phyloP scores from a whole-genome alignment of 2,113 vertebrate species.

The Arenaria interpres region DNA sequence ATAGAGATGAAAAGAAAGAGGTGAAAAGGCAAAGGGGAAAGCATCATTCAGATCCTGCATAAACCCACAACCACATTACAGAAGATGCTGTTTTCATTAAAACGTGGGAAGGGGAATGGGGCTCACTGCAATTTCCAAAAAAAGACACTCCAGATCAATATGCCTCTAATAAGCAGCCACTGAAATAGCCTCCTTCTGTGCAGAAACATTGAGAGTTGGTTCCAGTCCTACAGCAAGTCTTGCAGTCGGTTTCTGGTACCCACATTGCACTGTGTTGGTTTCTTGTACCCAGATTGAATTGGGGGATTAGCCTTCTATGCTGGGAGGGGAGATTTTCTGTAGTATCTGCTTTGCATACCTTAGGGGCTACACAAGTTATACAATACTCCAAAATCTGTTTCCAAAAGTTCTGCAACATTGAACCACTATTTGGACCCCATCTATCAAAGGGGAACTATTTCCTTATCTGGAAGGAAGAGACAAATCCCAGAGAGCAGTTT shows the following conservation, averaged over 20 bases:
- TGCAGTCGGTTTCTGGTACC: neutral
- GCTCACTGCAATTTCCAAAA: neutral
- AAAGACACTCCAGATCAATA: neutral
- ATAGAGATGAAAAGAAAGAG: conserved; percentile 29
- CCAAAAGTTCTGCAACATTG: neutral
- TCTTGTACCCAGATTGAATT: neutral
- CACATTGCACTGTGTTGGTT: neutral
- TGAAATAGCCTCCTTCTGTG: neutral
- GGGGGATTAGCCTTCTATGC: neutral
- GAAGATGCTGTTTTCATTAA: neutral
- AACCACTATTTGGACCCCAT: neutral
- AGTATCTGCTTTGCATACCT: neutral
- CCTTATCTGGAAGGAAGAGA: neutral
- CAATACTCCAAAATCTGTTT: neutral
- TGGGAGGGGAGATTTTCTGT: neutral
- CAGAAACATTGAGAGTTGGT: neutral
- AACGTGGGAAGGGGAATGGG: neutral
- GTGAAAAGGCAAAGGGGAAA: conserved; percentile 32
- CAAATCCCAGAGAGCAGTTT: neutral
- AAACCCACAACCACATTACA: neutral
- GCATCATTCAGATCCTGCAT: neutral
- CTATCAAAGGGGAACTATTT: neutral
- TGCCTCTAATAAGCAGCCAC: neutral
- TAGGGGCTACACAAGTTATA: neutral
- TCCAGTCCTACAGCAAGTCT: neutral